phyloP scores from a whole-genome alignment of 2,888 invertebrate species.

The Ormyrus labotus region DNA sequence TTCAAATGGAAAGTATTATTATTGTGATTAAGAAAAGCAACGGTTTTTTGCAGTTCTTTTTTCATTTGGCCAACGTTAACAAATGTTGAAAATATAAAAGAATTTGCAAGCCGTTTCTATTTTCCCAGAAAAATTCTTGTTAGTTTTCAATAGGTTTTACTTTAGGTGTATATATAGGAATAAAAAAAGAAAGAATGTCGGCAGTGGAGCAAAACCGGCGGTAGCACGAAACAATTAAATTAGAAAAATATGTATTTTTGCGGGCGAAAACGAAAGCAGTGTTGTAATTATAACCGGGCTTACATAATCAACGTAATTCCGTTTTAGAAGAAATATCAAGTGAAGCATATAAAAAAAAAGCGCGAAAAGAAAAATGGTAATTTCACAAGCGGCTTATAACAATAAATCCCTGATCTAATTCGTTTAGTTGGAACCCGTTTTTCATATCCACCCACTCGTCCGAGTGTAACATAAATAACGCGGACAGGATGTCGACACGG shows the following conservation, averaged over 20 bases:
- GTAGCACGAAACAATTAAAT: conserved; percentile 21
- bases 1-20: not conserved
- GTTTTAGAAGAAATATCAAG: not conserved
- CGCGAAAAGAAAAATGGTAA: conserved; percentile 15
- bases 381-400: conserved; percentile 18
- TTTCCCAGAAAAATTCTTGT: too few species aligned
- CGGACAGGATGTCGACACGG: not conserved
- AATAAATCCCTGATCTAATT: not conserved
- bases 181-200: not conserved
- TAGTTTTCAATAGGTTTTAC: not conserved
- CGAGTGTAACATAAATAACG: not conserved
- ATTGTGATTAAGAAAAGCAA: not conserved
- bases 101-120: too few species aligned
- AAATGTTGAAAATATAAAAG: too few species aligned
- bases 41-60: not conserved
- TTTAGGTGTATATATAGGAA: not conserved
- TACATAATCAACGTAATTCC: conserved; percentile 6
- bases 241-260: conserved; percentile 24
- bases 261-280: conserved; percentile 19
- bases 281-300: conserved; percentile 18
- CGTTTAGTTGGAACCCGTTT: too few species aligned
- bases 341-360: not conserved
- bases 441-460: not conserved
- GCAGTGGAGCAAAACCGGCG: not conserved
- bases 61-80: not conserved